Evolutionary conservation across 2,797 vertebrate species (phyloP).

Genomic region (Clarias platycephalus): DNA sequence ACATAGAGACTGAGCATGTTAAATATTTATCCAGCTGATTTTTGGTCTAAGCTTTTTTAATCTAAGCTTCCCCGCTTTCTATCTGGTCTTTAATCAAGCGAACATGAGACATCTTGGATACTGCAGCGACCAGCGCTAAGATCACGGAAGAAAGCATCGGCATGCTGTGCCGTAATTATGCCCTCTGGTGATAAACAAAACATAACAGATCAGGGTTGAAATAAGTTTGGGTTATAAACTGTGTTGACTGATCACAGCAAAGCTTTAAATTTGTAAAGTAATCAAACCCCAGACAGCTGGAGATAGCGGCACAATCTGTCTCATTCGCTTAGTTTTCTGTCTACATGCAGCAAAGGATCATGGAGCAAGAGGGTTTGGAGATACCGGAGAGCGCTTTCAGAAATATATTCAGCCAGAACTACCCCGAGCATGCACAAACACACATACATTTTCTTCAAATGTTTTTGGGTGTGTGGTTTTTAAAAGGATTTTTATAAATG

Average conservation of each 20-base stretch:
- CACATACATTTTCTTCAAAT: not conserved
- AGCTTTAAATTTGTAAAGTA: not conserved
- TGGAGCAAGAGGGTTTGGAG: not conserved
- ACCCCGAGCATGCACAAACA: not conserved
- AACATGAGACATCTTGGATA: not conserved
- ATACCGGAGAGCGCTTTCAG: not conserved
- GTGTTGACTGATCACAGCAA: conserved; percentile 4
- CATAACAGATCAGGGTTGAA: not conserved
- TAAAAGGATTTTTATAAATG: not conserved
- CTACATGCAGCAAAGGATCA: conserved; percentile 1
- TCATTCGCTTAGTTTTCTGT: not conserved
- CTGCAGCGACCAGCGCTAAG: not conserved
- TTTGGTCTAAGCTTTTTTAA: not conserved
- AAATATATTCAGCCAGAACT: not conserved
- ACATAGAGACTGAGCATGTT: not conserved
- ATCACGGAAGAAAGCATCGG: not conserved
- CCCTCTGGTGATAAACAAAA: conserved; percentile 24
- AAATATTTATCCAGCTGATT: conserved; percentile 36
- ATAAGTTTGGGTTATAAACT: not conserved
- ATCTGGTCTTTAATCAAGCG: not conserved
- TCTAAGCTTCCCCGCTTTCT: not conserved
- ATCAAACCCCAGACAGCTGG: conserved; percentile 4
- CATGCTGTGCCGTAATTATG: conserved; percentile 6
- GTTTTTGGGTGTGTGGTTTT: not conserved
- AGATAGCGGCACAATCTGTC: not conserved